Conservation (phyloP, 2,113 vertebrate genomes). For the Pogonocichla stellata region DNA sequence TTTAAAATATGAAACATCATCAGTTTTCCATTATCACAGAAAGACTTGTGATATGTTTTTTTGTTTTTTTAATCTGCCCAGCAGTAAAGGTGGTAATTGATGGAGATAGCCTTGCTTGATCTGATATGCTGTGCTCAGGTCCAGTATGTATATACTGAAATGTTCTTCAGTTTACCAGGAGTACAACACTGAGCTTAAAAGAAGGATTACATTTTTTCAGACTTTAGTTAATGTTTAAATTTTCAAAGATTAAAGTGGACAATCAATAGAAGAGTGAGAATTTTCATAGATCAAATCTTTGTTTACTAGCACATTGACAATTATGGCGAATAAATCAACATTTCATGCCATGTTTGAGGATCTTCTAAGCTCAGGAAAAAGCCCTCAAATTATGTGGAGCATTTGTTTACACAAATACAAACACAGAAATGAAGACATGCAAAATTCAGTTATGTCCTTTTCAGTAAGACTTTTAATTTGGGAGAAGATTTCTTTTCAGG, state of each 20-base stretch:
- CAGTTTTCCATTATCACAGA: background rate
- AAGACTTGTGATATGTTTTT: background rate
- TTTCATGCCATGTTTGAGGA: background rate
- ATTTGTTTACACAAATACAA: background rate
- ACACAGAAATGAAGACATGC: background rate
- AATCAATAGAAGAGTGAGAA: background rate
- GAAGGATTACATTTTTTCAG: background rate
- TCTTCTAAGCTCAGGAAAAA: background rate
- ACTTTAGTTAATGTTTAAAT: background rate
- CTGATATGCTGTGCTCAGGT: background rate
- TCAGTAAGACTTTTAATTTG: background rate
- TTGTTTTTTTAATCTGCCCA: background rate
- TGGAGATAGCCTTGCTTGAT: background rate
- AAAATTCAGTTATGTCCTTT: background rate
- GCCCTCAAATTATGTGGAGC: background rate
- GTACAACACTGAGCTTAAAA: background rate
- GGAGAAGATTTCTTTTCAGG: background rate
- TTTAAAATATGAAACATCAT: conserved; percentile 55
- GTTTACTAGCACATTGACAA: background rate
- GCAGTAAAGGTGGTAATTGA: background rate
- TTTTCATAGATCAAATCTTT: background rate
- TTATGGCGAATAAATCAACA: background rate
- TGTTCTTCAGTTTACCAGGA: background rate
- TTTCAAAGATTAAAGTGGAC: background rate
- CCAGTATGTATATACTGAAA: background rate